These are phyloP conservation scores for Aricia artaxerxes DNA, from an alignment of 2,888 invertebrate species.

Conservation along the genomic window DNA sequence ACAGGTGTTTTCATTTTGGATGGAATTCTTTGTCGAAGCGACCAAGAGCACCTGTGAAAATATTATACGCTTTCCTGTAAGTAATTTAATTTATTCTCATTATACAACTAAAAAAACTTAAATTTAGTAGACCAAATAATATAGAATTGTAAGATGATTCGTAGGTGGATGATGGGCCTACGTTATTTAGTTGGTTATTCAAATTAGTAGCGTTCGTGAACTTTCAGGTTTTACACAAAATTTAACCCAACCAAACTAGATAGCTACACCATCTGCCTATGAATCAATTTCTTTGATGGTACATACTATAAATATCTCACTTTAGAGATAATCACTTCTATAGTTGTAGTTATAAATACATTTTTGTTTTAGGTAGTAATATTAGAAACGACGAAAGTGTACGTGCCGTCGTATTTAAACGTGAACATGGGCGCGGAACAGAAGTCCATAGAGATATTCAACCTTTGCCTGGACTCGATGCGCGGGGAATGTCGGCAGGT, in stretches of 20 bases:
- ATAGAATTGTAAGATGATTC: too few relatives aligned
- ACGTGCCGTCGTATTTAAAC: slow-evolving; percentile 97
- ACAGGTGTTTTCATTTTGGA: slow-evolving; percentile 97
- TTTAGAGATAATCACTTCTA: too few relatives aligned
- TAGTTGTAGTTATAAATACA: not conserved
- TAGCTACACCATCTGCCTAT: too few relatives aligned
- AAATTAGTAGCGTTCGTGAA: too few relatives aligned
- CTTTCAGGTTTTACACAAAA: too few relatives aligned
- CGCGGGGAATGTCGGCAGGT: slow-evolving; percentile 90
- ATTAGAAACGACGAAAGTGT: slow-evolving; percentile 94
- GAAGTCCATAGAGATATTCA: slow-evolving; percentile 93
- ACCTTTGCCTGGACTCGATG: slow-evolving; percentile 90
- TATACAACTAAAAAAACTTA: too few relatives aligned
- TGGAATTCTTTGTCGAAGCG: slow-evolving; percentile 98
- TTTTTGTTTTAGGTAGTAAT: slow-evolving; percentile 83
- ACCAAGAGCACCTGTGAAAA: slow-evolving; percentile 90
- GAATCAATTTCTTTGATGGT: too few relatives aligned
- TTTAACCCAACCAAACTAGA: too few relatives aligned
- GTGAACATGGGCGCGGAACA: slow-evolving; percentile 97
- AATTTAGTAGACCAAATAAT: too few relatives aligned
- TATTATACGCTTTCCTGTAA: slow-evolving; percentile 93
- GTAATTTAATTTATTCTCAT: slow-evolving; percentile 45
- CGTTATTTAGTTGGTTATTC: too few relatives aligned
- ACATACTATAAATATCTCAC: too few relatives aligned
- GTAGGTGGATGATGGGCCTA: too few relatives aligned